Base-by-base conservation (phyloP, 1,140 invertebrate genomes). In the Drosophila sp. region DNA sequence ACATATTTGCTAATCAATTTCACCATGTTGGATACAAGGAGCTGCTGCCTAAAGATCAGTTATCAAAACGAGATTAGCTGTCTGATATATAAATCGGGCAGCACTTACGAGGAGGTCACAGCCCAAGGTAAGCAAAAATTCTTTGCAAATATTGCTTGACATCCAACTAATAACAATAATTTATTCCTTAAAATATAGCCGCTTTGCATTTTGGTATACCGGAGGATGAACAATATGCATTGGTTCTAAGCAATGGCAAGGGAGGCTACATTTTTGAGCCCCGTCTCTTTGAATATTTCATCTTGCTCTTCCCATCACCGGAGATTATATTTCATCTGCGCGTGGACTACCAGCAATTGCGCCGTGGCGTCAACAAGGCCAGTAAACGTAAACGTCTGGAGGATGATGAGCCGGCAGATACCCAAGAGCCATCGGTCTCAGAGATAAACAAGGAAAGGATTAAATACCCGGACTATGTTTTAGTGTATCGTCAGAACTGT, bases 401-500 rank as follows among this genome's bases (percentile, higher is more conserved):
- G 2, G 77, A 67, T 0, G 41, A 60, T n/a, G 57, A 63, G 2
- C 6, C 11, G 6, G 5, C 38, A 10, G 60, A 41, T 27, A 17
- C 17, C 17, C 40, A 4, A 11, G 44, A 44, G 30, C 61, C 7
- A 7, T 11, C n/a, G 30, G 17, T 29, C n/a, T 30, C 50, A 3
- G 55, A 50, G 41, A 56, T 27, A 8, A 29, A 8, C 23, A 41
- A n/a, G 11, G 47, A 71, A n/a, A 38, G 63, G 38, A 44, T 8
- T 1, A 25, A 50, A 6, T 56, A 44, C 32, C 30, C 30, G 35
- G 76, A 89, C 3, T 80, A 90, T 57, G 63, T 82, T 30, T 76
- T 90, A 3, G 90, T 91, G 8, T 71, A 70, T 66, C 77, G 90
- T 4, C 90, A 91, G 54, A 91, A 91, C 41, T 91, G 90, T 47